These are phyloP conservation scores for Ridgeia piscesae DNA, from an alignment of 1,140 invertebrate genomes.

Conservation along the genomic window DNA sequence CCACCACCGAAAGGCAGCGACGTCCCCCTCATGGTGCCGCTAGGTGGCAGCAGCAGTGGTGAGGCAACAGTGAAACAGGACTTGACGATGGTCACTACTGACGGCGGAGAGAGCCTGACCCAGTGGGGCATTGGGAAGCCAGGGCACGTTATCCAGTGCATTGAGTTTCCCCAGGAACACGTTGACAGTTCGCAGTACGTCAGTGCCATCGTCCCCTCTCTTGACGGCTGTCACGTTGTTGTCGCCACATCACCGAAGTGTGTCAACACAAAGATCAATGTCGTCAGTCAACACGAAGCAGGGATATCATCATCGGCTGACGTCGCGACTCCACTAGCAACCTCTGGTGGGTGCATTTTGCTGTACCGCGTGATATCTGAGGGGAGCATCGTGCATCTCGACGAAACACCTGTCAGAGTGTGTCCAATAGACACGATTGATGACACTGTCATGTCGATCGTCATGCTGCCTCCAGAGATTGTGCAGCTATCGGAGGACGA, in stretches of 20 bases:
- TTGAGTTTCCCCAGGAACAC: slow-evolving; percentile 14
- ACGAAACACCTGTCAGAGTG: slow-evolving; percentile 44
- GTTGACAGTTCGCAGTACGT: slow-evolving; percentile 23
- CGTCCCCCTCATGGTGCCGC: not conserved
- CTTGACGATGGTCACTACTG: not conserved
- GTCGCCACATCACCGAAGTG: slow-evolving; percentile 5
- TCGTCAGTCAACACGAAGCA: not conserved
- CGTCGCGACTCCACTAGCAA: not conserved
- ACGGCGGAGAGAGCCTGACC: not conserved
- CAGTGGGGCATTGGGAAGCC: not conserved
- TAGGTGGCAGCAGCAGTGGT: not conserved
- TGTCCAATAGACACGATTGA: slow-evolving; percentile 34
- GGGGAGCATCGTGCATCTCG: slow-evolving; percentile 42
- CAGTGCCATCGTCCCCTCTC: not conserved
- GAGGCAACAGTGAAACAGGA: not conserved
- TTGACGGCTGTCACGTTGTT: slow-evolving; percentile 11
- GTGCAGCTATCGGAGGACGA: slow-evolving; percentile 40
- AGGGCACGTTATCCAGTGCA: slow-evolving; percentile 23
- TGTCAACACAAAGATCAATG: not conserved
- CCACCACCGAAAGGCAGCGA: slow-evolving; percentile 17
- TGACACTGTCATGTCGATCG: slow-evolving; percentile 38
- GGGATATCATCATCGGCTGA: not conserved
- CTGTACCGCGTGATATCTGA: slow-evolving; percentile 50
- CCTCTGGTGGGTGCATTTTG: slow-evolving; percentile 49
- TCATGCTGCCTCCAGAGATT: slow-evolving; percentile 45